Conservation (phyloP, 2,888 invertebrate species). For the Brenthis ino region DNA sequence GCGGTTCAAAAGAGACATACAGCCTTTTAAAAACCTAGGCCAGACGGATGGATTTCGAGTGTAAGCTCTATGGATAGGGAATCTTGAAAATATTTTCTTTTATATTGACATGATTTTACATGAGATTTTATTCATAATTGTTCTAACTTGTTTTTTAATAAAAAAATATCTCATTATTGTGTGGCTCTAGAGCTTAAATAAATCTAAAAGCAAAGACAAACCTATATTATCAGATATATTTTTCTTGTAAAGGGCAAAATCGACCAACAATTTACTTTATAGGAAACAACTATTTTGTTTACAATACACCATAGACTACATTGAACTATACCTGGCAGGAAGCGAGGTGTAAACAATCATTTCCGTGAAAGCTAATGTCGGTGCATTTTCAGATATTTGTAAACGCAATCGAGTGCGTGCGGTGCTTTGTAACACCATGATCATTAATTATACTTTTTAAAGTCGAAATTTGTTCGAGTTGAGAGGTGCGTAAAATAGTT, state of each 20-base stretch:
- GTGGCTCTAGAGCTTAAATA: no score
- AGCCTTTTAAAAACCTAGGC: no score
- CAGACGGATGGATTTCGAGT: no score
- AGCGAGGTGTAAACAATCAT: conserved; percentile 58
- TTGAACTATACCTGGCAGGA: conserved; percentile 51
- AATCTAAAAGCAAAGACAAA: no score
- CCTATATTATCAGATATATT: background rate
- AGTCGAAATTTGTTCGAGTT: conserved; percentile 26
- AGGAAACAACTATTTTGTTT: conserved; percentile 22
- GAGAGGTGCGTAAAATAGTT: conserved; percentile 42
- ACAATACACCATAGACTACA: conserved; percentile 28
- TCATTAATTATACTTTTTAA: conserved; percentile 19
- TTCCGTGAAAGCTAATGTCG: conserved; percentile 61
- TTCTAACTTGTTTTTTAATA: no score
- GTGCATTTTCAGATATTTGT: conserved; percentile 46
- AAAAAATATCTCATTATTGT: no score
- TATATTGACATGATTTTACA: no score
- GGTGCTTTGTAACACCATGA: conserved; percentile 21
- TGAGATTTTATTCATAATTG: no score
- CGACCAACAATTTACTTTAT: conserved; percentile 3
- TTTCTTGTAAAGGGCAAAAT: background rate
- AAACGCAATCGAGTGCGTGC: conserved; percentile 39
- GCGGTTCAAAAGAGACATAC: no score
- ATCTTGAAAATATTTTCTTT: no score
- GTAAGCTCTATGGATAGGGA: no score